These are phyloP conservation scores for Nematostella vectensis DNA, from an alignment of 92 coral and sea anemone genomes.

Conservation along the genomic window DNA sequence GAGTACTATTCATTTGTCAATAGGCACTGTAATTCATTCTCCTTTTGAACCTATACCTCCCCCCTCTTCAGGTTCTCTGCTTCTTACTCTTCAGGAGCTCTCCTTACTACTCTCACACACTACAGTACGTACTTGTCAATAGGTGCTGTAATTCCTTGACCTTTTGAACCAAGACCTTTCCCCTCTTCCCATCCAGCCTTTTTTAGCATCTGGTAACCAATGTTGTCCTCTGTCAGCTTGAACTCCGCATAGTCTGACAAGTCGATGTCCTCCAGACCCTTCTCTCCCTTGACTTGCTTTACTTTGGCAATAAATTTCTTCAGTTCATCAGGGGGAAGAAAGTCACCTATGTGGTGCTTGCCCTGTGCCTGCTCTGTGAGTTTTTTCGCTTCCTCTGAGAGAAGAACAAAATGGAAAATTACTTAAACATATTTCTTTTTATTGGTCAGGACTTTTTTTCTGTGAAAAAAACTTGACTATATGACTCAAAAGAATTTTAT, in stretches of 20 bases:
- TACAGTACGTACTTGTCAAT: constrained; percentile 81
- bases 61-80: too few species aligned
- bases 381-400: constrained; percentile 70
- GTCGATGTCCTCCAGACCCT: constrained; percentile 53
- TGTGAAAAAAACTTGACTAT: too few species aligned
- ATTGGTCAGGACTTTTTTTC: too few species aligned
- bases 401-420: constrained; percentile 2
- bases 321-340: constrained; percentile 87
- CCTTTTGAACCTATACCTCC: too few species aligned
- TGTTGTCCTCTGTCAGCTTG: constrained; percentile 88
- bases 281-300: constrained; percentile 78
- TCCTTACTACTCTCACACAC: too few species aligned
- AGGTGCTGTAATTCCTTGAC: constrained; percentile 94
- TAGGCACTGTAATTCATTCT: too few species aligned
- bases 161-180: constrained; percentile 83
- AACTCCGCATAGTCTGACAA: constrained; percentile 94
- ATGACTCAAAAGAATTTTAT: too few species aligned
- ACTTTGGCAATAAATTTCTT: constrained; percentile 89
- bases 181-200: constrained; percentile 99
- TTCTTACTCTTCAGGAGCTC: too few species aligned
- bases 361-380: constrained; percentile 77
- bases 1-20: too few species aligned
- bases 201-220: constrained; percentile 94
- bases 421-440: not conserved
- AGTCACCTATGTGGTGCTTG: constrained; percentile 94